Conservation (phyloP, 2,797 vertebrate genomes). For the Notolabrus celidotus region DNA sequence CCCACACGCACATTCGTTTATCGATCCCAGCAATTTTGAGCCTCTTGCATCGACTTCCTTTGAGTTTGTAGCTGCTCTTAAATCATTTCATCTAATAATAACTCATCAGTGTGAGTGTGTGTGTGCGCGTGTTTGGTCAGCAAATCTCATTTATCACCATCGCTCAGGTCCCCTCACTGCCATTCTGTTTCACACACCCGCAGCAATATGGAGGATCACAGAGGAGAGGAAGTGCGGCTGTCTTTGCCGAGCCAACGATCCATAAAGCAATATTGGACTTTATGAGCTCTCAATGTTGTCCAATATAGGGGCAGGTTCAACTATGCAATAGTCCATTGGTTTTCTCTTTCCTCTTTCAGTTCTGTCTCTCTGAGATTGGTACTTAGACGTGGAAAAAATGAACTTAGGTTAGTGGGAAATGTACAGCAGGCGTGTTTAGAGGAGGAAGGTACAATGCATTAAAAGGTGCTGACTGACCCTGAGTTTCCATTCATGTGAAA, state of each 20-base stretch:
- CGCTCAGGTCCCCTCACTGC: conserved; percentile 52
- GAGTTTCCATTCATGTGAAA: too few species aligned
- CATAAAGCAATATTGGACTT: conserved; percentile 80
- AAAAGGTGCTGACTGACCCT: not conserved
- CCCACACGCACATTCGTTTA: conserved; percentile 6
- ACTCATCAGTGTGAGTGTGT: conserved; percentile 45
- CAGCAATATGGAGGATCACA: conserved; percentile 60
- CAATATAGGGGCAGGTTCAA: conserved; percentile 62
- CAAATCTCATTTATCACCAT: conserved; percentile 74
- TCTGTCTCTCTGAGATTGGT: conserved; percentile 6
- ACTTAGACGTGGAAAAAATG: not conserved
- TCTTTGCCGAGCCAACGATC: conserved; percentile 70
- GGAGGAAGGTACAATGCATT: not conserved
- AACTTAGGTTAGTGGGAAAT: not conserved
- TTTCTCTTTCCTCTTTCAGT: not conserved
- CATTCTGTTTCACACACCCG: conserved; percentile 43
- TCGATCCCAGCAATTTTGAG: conserved; percentile 60
- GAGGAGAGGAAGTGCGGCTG: conserved; percentile 46
- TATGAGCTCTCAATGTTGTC: conserved; percentile 79
- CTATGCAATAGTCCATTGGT: conserved; percentile 40
- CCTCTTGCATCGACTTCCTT: conserved; percentile 40
- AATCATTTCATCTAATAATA: conserved; percentile 69
- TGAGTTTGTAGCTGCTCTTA: conserved; percentile 57
- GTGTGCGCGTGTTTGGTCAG: conserved; percentile 62
- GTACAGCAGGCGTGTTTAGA: not conserved